These are phyloP conservation scores for Triops longicaudatus DNA, from an alignment of 1,140 invertebrate species.

Conservation along the genomic window DNA sequence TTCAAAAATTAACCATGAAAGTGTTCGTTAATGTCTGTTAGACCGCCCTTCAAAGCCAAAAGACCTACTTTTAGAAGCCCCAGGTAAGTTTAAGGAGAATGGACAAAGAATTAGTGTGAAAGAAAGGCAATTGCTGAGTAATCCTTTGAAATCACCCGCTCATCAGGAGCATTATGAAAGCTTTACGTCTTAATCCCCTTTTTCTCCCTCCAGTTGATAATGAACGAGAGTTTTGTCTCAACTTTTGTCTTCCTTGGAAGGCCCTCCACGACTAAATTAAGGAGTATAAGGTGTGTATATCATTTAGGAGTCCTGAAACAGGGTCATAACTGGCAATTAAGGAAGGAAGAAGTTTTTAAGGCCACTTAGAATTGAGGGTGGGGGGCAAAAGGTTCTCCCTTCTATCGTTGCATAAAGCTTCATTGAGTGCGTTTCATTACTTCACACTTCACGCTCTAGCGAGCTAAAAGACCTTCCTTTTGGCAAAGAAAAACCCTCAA, in stretches of 20 bases:
- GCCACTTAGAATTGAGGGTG: background rate
- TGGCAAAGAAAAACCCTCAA: background rate
- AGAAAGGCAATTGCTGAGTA: no score
- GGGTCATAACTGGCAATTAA: conserved; percentile 4
- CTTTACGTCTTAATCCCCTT: background rate
- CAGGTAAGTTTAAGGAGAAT: background rate
- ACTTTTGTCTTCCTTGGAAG: background rate
- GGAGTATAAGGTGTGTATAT: background rate
- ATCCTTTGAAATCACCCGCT: background rate
- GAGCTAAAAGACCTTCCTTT: background rate
- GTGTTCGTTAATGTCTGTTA: no score
- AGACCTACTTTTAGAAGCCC: background rate
- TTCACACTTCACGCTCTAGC: conserved; percentile 6
- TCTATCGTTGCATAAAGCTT: background rate
- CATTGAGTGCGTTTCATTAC: conserved; percentile 11
- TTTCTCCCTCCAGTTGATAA: background rate
- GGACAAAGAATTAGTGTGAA: background rate
- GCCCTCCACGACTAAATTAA: background rate
- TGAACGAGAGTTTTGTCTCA: background rate
- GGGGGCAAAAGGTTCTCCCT: background rate
- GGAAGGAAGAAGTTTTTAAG: background rate
- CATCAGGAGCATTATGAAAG: background rate
- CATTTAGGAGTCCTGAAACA: background rate
- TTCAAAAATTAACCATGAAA: no score
- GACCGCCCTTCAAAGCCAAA: no score